Conservation (phyloP, 2,888 invertebrate genomes). For the Cecidostiba fungosa region DNA sequence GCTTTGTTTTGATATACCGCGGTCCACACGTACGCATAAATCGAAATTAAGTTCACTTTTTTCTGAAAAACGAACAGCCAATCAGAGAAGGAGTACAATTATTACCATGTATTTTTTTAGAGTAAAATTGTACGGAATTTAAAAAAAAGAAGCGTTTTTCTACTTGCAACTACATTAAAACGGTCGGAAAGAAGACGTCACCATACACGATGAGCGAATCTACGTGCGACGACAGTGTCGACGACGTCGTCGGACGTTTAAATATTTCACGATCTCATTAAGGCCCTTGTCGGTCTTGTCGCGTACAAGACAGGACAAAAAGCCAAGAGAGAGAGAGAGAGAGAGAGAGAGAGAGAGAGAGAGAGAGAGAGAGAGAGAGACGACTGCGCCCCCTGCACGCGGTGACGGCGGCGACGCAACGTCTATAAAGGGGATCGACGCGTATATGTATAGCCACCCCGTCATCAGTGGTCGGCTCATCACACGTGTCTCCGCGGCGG, state of each 20-base stretch:
- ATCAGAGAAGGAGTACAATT: too few relatives aligned
- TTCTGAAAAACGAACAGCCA: too few relatives aligned
- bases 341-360: slow-evolving; percentile 8
- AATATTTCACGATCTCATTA: slow-evolving; percentile 75
- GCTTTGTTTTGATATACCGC: too few relatives aligned
- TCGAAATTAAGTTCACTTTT: too few relatives aligned
- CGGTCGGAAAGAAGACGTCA: not conserved
- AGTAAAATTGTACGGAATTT: too few relatives aligned
- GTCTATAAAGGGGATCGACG: slow-evolving; percentile 29
- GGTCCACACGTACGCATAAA: too few relatives aligned
- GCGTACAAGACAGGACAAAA: slow-evolving; percentile 45
- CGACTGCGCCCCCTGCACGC: not conserved
- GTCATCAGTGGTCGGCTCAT: slow-evolving; percentile 29
- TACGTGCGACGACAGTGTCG: not conserved
- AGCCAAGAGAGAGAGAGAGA: not conserved
- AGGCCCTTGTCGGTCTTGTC: slow-evolving; percentile 59
- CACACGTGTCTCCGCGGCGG: not conserved
- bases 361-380: slow-evolving; percentile 26
- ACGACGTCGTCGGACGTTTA: slow-evolving; percentile 64
- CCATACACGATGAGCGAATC: not conserved
- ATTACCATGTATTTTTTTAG: too few relatives aligned
- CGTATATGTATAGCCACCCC: not conserved
- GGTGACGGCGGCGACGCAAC: not conserved
- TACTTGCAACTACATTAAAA: not conserved
- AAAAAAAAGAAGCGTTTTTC: not conserved